Evolutionary conservation across 2,113 vertebrate genomes (phyloP).

Genomic region (Cathartes aura): DNA sequence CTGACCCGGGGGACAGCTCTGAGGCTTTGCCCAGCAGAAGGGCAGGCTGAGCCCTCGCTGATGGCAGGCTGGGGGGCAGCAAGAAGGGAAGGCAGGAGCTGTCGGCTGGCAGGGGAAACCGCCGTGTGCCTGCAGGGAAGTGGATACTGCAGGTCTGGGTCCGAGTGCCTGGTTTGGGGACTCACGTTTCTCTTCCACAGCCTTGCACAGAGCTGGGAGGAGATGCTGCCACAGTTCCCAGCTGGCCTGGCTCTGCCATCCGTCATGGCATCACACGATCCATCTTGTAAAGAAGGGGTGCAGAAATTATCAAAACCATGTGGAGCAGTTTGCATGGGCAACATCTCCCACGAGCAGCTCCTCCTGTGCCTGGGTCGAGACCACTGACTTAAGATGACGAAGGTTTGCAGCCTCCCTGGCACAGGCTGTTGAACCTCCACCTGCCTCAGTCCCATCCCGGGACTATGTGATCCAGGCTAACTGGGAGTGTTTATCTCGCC

Average conservation of each 20-base stretch:
- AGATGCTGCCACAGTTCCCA: neutral
- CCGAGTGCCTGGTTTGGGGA: neutral
- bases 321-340: neutral
- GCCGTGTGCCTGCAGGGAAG: neutral
- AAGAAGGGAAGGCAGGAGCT: neutral
- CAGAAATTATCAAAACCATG: neutral
- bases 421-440: neutral
- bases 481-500: neutral
- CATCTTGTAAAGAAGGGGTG: neutral
- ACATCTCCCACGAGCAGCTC: neutral
- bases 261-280: rapidly evolving
- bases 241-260: neutral
- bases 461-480: neutral
- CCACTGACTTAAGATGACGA: neutral
- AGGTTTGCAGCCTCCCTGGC: neutral
- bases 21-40: neutral
- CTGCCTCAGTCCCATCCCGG: neutral
- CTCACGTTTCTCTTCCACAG: neutral
- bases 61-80: neutral
- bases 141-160: neutral
- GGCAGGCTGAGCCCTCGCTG: neutral
- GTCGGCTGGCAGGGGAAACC: neutral
- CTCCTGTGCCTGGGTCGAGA: neutral
- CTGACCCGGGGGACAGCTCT: neutral
- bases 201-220: neutral